A percentile compares a stretch with the other conserved stretches of the same genome.
Evolutionary conservation across 2,113 vertebrate species (phyloP).

Genomic region (Probosciger aterrimus): DNA sequence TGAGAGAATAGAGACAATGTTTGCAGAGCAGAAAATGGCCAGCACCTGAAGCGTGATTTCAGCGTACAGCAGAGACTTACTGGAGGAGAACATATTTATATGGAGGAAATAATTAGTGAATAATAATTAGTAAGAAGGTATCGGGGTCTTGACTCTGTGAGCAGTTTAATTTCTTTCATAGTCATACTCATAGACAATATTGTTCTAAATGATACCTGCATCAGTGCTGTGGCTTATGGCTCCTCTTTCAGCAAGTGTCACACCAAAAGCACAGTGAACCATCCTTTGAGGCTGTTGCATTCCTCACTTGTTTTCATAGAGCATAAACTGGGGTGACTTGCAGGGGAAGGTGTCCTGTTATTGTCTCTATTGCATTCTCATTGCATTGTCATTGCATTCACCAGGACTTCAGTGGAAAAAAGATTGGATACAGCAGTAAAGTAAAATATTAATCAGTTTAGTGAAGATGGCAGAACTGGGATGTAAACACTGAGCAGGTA

Average conservation of each 20-base stretch:
- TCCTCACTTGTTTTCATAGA: background rate
- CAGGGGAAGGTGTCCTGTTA: background rate
- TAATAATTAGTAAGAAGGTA: background rate
- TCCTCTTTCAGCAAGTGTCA: background rate
- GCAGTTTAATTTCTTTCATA: background rate
- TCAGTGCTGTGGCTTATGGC: accelerated
- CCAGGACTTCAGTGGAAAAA: background rate
- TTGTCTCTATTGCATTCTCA: background rate
- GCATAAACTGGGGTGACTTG: background rate
- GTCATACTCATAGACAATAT: background rate
- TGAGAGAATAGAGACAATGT: background rate
- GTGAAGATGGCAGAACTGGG: accelerated
- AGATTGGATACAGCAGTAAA: background rate
- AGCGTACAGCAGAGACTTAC: background rate
- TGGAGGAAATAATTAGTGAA: background rate
- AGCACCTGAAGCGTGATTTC: background rate
- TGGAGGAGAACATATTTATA: background rate
- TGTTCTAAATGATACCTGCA: background rate
- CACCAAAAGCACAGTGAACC: background rate
- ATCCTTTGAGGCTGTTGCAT: background rate
- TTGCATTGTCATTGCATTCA: background rate
- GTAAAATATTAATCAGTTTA: background rate
- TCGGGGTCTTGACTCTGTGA: background rate
- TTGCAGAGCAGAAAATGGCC: background rate
- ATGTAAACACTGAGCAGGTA: background rate